A percentile compares a stretch with the other conserved stretches of the same genome.
Conservation (phyloP, 2,888 invertebrate species). For the Pyralis farinalis region DNA sequence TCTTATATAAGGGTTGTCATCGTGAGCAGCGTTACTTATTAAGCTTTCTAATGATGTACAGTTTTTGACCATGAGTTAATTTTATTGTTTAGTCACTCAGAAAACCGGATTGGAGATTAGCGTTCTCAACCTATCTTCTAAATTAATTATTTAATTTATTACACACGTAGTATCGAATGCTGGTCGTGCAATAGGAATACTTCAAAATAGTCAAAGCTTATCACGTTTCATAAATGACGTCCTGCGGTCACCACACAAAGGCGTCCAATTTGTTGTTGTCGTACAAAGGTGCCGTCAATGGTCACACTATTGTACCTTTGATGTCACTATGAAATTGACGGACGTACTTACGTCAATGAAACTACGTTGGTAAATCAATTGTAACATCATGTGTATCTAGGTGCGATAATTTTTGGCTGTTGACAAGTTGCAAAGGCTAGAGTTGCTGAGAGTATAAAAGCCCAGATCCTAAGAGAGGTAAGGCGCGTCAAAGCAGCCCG, state of each 20-base stretch:
- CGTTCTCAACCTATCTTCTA: too few relatives aligned
- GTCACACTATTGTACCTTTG: constrained; percentile 16
- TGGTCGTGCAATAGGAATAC: constrained; percentile 24
- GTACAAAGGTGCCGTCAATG: constrained; percentile 17
- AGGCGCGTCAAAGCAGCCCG: too few relatives aligned
- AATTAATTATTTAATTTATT: background rate
- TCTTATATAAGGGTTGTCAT: too few relatives aligned
- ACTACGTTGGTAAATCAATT: constrained; percentile 1
- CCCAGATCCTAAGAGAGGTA: too few relatives aligned
- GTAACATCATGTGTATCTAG: constrained; percentile 1
- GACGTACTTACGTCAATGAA: constrained; percentile 7
- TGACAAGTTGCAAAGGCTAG: too few relatives aligned
- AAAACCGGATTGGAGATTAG: too few relatives aligned
- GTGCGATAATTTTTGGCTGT: too few relatives aligned
- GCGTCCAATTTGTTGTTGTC: constrained; percentile 34
- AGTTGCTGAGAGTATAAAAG: too few relatives aligned
- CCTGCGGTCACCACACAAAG: constrained; percentile 46
- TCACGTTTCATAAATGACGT: constrained; percentile 50
- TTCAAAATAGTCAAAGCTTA: constrained; percentile 45
- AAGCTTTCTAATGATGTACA: too few relatives aligned
- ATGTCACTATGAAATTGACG: constrained; percentile 17
- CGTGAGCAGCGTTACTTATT: too few relatives aligned
- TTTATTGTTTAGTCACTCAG: too few relatives aligned
- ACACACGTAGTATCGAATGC: constrained; percentile 16
- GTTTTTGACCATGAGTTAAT: too few relatives aligned